A percentile compares a stretch with the other conserved stretches of the same genome.
Conservation (phyloP, 1,140 invertebrate species). For the Trichonephila clavipes region DNA sequence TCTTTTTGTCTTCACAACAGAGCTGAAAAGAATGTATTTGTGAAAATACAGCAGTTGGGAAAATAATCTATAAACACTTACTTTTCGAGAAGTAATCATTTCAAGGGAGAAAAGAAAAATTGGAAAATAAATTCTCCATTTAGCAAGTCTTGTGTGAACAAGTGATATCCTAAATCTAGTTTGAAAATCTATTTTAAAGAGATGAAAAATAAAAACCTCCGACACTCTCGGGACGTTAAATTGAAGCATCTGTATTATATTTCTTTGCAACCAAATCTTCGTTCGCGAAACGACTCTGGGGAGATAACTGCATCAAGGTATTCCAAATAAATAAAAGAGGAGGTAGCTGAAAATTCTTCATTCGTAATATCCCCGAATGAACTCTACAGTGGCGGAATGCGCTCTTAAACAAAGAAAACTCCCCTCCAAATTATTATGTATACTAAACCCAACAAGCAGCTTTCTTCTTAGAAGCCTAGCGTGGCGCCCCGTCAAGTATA, state of each 20-base stretch:
- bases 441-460: conserved; percentile 41
- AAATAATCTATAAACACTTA: background rate
- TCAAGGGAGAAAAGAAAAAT: background rate
- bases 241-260: background rate
- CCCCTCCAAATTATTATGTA: conserved; percentile 75
- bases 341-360: conserved; percentile 47
- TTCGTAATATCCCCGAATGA: conserved; percentile 41
- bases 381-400: conserved; percentile 39
- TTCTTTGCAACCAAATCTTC: background rate
- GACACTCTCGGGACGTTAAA: background rate
- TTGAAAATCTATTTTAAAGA: conserved; percentile 3
- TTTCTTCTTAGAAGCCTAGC: conserved; percentile 14
- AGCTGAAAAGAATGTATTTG: too few species aligned
- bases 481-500: conserved; percentile 28
- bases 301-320: conserved; percentile 18
- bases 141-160: background rate
- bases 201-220: background rate
- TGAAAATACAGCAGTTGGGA: too few species aligned
- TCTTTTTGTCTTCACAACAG: too few species aligned
- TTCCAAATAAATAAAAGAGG: conserved; percentile 72
- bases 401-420: conserved; percentile 76
- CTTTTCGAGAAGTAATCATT: background rate
- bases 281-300: background rate
- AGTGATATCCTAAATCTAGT: background rate
- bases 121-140: background rate